Conservation (phyloP, 2,113 vertebrate genomes). For the Helogale parvula region DNA sequence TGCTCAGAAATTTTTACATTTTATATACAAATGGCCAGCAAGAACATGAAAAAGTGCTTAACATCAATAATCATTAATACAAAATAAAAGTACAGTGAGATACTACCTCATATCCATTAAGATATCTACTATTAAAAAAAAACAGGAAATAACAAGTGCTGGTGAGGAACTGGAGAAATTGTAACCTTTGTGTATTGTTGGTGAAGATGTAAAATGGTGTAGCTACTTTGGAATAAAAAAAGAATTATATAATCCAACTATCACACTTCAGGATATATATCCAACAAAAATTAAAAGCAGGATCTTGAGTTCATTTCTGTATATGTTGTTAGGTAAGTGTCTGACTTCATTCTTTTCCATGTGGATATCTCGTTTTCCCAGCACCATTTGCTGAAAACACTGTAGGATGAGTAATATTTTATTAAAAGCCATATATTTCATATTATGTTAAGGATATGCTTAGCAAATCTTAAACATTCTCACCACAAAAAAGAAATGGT, state of each 20-base stretch:
- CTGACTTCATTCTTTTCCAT: background rate
- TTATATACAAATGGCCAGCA: background rate
- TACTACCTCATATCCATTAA: background rate
- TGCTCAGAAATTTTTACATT: background rate
- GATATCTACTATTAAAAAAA: background rate
- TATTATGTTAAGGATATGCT: background rate
- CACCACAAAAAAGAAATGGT: background rate
- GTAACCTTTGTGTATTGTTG: background rate
- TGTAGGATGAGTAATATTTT: background rate
- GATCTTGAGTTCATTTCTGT: background rate
- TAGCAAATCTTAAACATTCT: background rate
- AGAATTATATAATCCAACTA: background rate
- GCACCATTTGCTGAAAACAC: background rate
- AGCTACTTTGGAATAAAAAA: background rate
- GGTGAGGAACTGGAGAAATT: background rate
- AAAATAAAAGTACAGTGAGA: background rate
- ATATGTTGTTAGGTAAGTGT: background rate
- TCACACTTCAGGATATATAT: background rate
- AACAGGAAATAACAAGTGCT: background rate
- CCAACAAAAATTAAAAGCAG: background rate
- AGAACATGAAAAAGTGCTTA: background rate
- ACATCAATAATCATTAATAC: background rate
- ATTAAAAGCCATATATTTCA: background rate
- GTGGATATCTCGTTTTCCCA: background rate
- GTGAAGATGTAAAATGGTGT: background rate